Conservation (phyloP, 2,888 invertebrate species). For the Elmis aenea region DNA sequence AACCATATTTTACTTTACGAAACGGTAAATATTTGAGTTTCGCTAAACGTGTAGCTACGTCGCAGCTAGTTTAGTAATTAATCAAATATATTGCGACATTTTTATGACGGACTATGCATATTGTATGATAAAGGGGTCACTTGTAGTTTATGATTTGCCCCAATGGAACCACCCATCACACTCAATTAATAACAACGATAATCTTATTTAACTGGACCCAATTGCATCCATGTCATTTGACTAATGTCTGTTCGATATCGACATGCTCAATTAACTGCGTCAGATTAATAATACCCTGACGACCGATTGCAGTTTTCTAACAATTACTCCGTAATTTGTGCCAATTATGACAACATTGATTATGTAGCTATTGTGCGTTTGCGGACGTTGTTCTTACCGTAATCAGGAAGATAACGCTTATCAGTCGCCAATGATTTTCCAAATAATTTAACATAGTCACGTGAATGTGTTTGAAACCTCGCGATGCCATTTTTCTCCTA, state of each 20-base stretch:
- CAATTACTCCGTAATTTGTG: conserved; percentile 5
- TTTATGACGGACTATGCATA: conserved; percentile 36
- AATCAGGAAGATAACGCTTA: too few relatives aligned
- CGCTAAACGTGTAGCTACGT: too few relatives aligned
- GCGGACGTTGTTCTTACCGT: too few relatives aligned
- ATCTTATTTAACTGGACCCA: conserved; percentile 44
- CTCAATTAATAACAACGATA: conserved; percentile 46
- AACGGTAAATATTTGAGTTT: too few relatives aligned
- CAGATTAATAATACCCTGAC: conserved; percentile 7
- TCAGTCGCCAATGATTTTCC: too few relatives aligned
- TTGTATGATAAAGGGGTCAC: conserved; percentile 36
- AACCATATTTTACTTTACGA: too few relatives aligned
- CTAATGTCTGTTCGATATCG: conserved; percentile 30
- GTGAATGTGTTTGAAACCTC: too few relatives aligned
- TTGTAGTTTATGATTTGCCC: conserved; percentile 38
- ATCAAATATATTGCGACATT: conserved; percentile 39
- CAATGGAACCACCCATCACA: conserved; percentile 41
- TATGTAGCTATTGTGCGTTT: too few relatives aligned
- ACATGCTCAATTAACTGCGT: conserved; percentile 27
- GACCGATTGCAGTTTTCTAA: conserved; percentile 12
- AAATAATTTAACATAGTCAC: too few relatives aligned
- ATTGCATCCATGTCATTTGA: conserved; percentile 38
- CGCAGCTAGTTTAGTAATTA: too few relatives aligned
- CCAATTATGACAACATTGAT: too few relatives aligned
- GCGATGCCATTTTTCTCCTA: too few relatives aligned